Base-by-base conservation (phyloP, 2,797 vertebrate genomes). In the Paguma larvata region DNA sequence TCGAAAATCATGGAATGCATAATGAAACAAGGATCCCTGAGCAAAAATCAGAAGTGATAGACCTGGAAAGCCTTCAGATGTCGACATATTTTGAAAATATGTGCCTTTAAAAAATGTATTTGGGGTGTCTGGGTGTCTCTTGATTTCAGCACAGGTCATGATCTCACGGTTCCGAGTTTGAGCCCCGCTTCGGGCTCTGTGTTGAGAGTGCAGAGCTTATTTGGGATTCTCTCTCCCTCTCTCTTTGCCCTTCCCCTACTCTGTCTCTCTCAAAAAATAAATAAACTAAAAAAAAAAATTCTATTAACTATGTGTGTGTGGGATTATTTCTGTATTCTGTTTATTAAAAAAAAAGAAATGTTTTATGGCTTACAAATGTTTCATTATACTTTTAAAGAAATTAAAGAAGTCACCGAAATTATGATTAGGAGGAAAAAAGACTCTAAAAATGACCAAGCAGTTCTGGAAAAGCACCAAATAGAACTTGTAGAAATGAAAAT, bases 61-160 rank as follows among this genome's bases (percentile, higher is more conserved):
- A 68, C 18, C 41, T 15, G 10, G 41, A 91, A 85, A 90, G n/a
- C 48, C 23, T 51, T 53, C 34, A 32, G 5, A 38, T 83, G 16
- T 84, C 34, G 18, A 68, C 38, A 44, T 62, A 59, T 68, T 68
- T 94, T 82, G 68, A 91, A 94, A 94, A 94, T 77, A 48, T 51
- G 2, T 68, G 27, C 62, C 38, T 12, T 34, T 51, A 27, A 46
- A 70, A 84, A 80, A 67, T 65, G 21, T 59, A 59, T 59, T 59
- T 23, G 56, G 53, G 56, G 56, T 59, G 8, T 19, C 56, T 59
- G 56, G 8, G 21, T 59, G 16, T 23, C 56, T 59, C 56, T 59
- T 59, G 21, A 59, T 23, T 59, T 59, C 56, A 59, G 56, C 21
- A 1, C 56, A 59, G 19, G 21, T 59, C 21, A 19, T 9, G 21